These are phyloP conservation scores for Belgica antarctica DNA, from an alignment of 2,888 invertebrate species.

Conservation along the genomic window DNA sequence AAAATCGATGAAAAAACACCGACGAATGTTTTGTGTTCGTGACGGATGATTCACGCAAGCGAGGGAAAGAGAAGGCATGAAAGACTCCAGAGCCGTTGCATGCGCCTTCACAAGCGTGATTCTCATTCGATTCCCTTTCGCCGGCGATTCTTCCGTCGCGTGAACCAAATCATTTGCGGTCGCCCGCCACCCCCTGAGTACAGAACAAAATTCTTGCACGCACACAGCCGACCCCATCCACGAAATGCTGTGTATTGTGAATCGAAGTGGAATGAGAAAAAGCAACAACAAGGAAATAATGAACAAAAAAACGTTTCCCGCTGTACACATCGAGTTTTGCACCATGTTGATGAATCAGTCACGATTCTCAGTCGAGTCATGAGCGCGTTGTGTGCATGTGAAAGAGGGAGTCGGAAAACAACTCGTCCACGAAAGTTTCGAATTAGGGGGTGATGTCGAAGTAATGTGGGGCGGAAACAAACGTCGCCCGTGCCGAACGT, in stretches of 20 bases:
- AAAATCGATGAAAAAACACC: conserved; percentile 37
- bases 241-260: conserved; percentile 32
- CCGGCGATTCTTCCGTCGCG: no score
- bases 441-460: not conserved
- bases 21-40: conserved; percentile 36
- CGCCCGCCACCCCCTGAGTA: conserved; percentile 15
- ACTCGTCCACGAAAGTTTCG: conserved; percentile 30
- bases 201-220: conserved; percentile 36
- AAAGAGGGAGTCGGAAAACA: conserved; percentile 1
- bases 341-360: conserved; percentile 42
- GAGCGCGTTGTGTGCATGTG: not conserved
- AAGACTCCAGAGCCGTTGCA: not conserved
- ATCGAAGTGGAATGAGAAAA: conserved; percentile 12
- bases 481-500: not conserved
- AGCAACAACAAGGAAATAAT: conserved; percentile 3
- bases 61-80: conserved; percentile 2
- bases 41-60: conserved; percentile 40
- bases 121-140: no score
- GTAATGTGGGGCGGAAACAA: not conserved
- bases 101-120: not conserved
- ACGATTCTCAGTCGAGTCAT: conserved; percentile 29
- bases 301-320: conserved; percentile 10
- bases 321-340: conserved; percentile 13
- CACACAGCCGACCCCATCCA: conserved; percentile 33
- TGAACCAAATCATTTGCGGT: no score